A percentile compares a stretch with the other conserved stretches of the same genome.
phyloP scores from a whole-genome alignment of 2,113 vertebrate species.

The Serinus canaria region DNA sequence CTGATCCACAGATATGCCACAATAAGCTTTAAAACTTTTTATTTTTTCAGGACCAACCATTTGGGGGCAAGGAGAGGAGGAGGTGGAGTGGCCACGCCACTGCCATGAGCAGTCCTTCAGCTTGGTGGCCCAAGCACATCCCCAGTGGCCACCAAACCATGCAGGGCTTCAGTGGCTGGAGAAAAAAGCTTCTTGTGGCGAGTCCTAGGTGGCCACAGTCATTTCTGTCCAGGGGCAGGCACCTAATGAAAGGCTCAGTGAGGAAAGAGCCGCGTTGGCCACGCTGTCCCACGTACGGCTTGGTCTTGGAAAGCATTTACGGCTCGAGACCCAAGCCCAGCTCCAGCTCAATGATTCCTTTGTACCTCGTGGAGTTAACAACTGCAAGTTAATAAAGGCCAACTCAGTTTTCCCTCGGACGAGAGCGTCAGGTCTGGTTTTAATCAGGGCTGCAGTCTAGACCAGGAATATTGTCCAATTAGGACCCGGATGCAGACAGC shows the following conservation, averaged over 20 bases:
- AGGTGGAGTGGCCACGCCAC: background rate
- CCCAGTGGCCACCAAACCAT: background rate
- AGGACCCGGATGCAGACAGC: background rate
- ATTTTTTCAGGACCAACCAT: background rate
- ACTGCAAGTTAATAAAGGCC: background rate
- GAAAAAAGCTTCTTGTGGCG: background rate
- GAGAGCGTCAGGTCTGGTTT: background rate
- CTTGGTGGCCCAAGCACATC: background rate
- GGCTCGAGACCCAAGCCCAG: background rate
- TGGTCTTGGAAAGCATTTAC: background rate
- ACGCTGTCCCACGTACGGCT: rapidly evolving
- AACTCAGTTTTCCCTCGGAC: background rate
- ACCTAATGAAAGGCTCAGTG: background rate
- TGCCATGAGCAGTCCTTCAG: background rate
- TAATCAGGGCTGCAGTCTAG: background rate
- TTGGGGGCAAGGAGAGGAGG: rapidly evolving
- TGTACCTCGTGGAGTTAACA: constrained; percentile 1
- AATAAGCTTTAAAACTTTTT: background rate
- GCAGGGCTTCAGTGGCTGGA: background rate
- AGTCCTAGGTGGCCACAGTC: background rate
- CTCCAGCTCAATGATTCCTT: constrained; percentile 1
- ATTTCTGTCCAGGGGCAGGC: background rate
- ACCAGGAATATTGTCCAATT: background rate
- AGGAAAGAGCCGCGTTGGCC: background rate
- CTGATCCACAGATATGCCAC: background rate